These are phyloP conservation scores for Abscondita cerata DNA, from an alignment of 2,888 invertebrate genomes.

Conservation along the genomic window DNA sequence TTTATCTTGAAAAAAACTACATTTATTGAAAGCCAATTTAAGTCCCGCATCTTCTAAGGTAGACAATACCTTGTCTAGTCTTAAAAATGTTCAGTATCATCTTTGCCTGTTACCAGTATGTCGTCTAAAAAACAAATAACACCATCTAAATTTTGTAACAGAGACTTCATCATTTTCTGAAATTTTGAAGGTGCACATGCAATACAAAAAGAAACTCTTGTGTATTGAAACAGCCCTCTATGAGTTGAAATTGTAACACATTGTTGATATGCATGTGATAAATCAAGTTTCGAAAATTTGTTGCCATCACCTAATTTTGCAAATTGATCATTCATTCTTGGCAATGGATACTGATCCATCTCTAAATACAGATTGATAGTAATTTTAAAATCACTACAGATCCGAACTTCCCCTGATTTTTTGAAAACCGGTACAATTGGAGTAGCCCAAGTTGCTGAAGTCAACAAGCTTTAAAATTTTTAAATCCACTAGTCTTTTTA, in stretches of 20 bases:
- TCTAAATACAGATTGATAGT: too few species aligned
- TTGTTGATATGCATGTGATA: too few species aligned
- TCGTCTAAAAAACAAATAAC: slow-evolving; percentile 16
- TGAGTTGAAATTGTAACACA: slow-evolving; percentile 34
- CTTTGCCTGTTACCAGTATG: slow-evolving; percentile 21
- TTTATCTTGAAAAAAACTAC: slow-evolving; percentile 30
- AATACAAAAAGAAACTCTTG: slow-evolving; percentile 32
- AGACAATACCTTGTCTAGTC: slow-evolving; percentile 19
- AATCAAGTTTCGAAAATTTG: too few species aligned
- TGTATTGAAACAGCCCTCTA: slow-evolving; percentile 33
- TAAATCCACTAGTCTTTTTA: too few species aligned
- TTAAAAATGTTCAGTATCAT: background rate
- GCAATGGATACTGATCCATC: too few species aligned
- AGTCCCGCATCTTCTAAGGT: slow-evolving; percentile 28
- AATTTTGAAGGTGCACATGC: slow-evolving; percentile 29
- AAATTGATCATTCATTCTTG: too few species aligned
- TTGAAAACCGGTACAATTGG: too few species aligned
- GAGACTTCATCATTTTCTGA: slow-evolving; percentile 32
- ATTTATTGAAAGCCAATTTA: slow-evolving; percentile 28
- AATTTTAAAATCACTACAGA: too few species aligned
- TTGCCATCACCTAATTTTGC: too few species aligned
- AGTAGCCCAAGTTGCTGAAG: too few species aligned
- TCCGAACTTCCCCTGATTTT: too few species aligned
- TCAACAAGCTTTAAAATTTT: too few species aligned
- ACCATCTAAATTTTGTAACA: slow-evolving; percentile 27